Evolutionary conservation across 2,888 invertebrate species (phyloP).

Genomic region (Pelosia muscerda): DNA sequence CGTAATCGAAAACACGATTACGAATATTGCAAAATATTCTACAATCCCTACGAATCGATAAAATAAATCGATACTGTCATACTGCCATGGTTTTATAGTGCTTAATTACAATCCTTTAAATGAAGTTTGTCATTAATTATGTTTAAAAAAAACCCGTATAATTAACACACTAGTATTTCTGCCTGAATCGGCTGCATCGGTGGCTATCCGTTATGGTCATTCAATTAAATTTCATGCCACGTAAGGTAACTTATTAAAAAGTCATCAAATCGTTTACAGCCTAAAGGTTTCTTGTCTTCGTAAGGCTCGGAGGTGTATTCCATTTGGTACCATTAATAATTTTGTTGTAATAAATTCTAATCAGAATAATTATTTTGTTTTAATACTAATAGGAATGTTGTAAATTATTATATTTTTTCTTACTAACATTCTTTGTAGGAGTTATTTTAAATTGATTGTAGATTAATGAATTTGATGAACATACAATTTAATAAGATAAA

Average conservation of each 20-base stretch:
- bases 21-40: background rate
- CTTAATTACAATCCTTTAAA: constrained; percentile 15
- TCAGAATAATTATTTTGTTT: constrained; percentile 40
- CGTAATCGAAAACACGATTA: background rate
- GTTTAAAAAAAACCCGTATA: constrained; percentile 26
- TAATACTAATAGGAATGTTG: constrained; percentile 36
- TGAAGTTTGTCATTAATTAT: constrained; percentile 19
- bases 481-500: constrained; percentile 5
- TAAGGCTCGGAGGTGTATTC: constrained; percentile 43
- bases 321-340: constrained; percentile 48
- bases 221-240: constrained; percentile 62
- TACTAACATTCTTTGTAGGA: constrained; percentile 31
- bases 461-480: constrained; percentile 13
- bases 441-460: constrained; percentile 28
- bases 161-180: constrained; percentile 47
- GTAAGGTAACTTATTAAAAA: constrained; percentile 67
- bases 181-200: constrained; percentile 40
- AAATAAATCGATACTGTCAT: constrained; percentile 13
- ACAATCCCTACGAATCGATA: background rate
- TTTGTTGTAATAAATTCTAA: constrained; percentile 34
- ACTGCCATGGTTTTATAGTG: constrained; percentile 11
- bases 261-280: constrained; percentile 63
- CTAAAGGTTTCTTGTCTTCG: constrained; percentile 56
- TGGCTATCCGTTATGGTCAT: constrained; percentile 51
- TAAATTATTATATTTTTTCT: constrained; percentile 38